A percentile compares a stretch with the other conserved stretches of the same genome.
These are phyloP conservation scores for Megaceryle torquata DNA, from an alignment of 2,113 vertebrate genomes.

Conservation along the genomic window DNA sequence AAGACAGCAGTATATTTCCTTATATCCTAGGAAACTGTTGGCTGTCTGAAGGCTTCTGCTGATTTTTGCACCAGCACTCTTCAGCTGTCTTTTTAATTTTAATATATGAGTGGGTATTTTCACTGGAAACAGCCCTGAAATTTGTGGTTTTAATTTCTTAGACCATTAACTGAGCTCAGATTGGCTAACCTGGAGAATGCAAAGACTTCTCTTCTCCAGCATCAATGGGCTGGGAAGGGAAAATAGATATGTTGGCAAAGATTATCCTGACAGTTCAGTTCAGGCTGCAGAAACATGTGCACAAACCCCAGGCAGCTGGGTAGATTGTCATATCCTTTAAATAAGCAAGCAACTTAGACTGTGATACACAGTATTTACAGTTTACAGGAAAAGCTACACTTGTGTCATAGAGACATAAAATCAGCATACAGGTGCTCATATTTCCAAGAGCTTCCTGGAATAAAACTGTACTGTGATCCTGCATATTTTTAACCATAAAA, in stretches of 20 bases:
- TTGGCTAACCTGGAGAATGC: not conserved
- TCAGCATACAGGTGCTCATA: slow-evolving; percentile 38
- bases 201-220: not conserved
- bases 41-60: not conserved
- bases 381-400: slow-evolving; percentile 58
- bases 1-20: no score
- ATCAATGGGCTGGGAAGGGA: not conserved
- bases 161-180: not conserved
- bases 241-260: not conserved
- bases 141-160: not conserved
- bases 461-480: not conserved
- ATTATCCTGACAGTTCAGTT: not conserved
- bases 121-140: not conserved
- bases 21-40: not conserved
- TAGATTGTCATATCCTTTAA: not conserved
- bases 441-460: slow-evolving; percentile 44
- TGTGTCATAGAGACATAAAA: slow-evolving; percentile 33
- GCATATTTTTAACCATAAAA: not conserved
- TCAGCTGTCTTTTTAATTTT: not conserved
- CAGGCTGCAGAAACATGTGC: not conserved
- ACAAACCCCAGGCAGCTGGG: not conserved
- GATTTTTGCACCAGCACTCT: not conserved
- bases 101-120: not conserved
- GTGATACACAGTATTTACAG: not conserved
- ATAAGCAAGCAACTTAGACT: not conserved